A percentile compares a stretch with the other conserved stretches of the same genome.
These are phyloP conservation scores for Pyrochroa serraticornis DNA, from an alignment of 2,888 invertebrate species.

Conservation along the genomic window DNA sequence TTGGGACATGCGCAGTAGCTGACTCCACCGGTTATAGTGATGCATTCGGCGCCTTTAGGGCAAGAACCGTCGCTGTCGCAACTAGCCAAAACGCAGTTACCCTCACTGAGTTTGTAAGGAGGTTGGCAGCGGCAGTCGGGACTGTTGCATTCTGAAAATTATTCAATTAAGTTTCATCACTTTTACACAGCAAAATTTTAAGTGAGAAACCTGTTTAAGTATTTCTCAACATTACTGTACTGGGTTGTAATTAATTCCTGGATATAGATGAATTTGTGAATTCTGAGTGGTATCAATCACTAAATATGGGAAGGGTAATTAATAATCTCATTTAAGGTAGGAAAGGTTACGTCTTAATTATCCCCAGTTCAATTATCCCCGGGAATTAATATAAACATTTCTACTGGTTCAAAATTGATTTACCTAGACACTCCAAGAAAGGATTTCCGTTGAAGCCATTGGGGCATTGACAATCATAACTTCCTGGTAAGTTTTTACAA, in stretches of 20 bases:
- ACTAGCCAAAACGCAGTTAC: slow-evolving; percentile 83
- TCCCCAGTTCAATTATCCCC: too few species aligned
- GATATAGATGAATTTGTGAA: too few species aligned
- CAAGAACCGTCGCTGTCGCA: slow-evolving; percentile 83
- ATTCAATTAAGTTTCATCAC: slow-evolving; percentile 1
- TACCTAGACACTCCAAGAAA: slow-evolving; percentile 79
- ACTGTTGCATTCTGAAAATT: slow-evolving; percentile 70
- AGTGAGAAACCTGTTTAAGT: too few species aligned
- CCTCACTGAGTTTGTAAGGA: slow-evolving; percentile 83
- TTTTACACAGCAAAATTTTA: neutral
- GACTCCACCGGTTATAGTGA: slow-evolving; percentile 85
- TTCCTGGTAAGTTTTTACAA: slow-evolving; percentile 91
- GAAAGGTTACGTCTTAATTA: too few species aligned
- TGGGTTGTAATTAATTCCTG: too few species aligned
- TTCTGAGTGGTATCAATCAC: too few species aligned
- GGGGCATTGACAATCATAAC: slow-evolving; percentile 91
- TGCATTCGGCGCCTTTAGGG: slow-evolving; percentile 87
- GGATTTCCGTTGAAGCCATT: slow-evolving; percentile 89
- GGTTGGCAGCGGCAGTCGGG: slow-evolving; percentile 86
- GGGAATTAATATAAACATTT: too few species aligned
- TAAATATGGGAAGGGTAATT: too few species aligned
- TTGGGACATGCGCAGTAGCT: slow-evolving; percentile 94
- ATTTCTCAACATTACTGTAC: too few species aligned
- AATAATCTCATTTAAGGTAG: too few species aligned
- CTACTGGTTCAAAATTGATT: too few species aligned